A percentile compares a stretch with the other conserved stretches of the same genome.
These are phyloP conservation scores for Agonopterix alstromeriana DNA, from an alignment of 2,888 invertebrate genomes.

Conservation along the genomic window DNA sequence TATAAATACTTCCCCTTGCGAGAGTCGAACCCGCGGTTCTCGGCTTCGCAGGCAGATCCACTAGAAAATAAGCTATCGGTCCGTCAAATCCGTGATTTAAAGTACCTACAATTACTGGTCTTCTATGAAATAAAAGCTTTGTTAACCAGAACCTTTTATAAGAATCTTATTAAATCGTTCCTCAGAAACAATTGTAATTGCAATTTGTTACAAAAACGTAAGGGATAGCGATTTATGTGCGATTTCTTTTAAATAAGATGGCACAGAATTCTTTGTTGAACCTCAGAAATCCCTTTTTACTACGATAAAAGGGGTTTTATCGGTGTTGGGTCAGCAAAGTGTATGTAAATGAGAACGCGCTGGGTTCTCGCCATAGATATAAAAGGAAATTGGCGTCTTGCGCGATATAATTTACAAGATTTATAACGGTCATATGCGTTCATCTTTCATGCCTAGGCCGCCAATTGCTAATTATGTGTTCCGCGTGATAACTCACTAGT, in stretches of 20 bases:
- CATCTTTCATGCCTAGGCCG: no score
- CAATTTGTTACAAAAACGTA: background rate
- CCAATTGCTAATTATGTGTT: no score
- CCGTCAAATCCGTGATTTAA: no score
- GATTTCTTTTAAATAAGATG: conserved; percentile 39
- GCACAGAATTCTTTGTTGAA: conserved; percentile 46
- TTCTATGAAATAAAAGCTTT: no score
- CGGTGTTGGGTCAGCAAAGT: conserved; percentile 68
- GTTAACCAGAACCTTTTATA: no score
- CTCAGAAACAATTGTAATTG: no score
- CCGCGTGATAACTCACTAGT: background rate
- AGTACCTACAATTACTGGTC: no score
- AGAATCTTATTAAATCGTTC: no score
- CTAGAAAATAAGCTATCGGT: no score
- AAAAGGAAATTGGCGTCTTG: conserved; percentile 48
- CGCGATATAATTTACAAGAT: conserved; percentile 40
- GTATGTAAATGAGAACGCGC: conserved; percentile 64
- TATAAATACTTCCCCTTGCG: no score
- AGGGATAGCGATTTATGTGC: conserved; percentile 8
- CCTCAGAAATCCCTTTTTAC: conserved; percentile 58
- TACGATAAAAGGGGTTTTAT: conserved; percentile 64
- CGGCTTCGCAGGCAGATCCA: no score
- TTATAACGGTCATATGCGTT: conserved; percentile 5
- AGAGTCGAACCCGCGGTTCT: no score
- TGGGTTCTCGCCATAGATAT: conserved; percentile 48